Evolutionary conservation across 2,113 vertebrate genomes (phyloP), one percentile per base, ranked within the genome.

Genomic region (Lepisosteus oculatus): DNA sequence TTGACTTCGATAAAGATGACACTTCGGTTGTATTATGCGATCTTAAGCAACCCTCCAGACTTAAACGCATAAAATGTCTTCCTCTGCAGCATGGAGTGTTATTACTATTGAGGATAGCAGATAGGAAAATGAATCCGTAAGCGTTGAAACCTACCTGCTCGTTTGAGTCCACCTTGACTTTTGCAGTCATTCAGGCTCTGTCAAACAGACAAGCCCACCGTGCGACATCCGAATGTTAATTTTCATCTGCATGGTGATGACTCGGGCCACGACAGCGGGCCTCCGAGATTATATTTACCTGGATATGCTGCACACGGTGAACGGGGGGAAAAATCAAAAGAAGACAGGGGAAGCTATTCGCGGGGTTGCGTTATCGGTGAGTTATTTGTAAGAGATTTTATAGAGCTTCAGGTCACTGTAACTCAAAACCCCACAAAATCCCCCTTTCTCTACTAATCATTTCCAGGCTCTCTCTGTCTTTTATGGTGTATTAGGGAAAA

Each of bases 341-440:
- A 59, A 6, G 59, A 72, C 45, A 43, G 42, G 41, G 42, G 11
- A 59, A 29, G 15, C 55, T 69, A 64, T 55, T 55, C 51, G 14
- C 41, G 17, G 44, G 6, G 56, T 14, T 67, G 57, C 65, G 43
- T 43, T 71, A 76, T 62, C 74, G 42, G 47, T 45, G 68, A 59
- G 72, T 41, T 66, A 71, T 73, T 77, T 74, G 73, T 29, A 65
- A 62, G 62, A 13, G 41, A 61, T 54, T 77, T 69, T 61, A 74
- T 63, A 56, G 57, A 55, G 65, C 54, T 67, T 74, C 51, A 62
- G 66, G 68, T n/a, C 67, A 65, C 43, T 57, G 61, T 61, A 73
- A 75, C 68, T 63, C 15, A 78, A 78, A 67, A 68, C 65, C 70
- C 29, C 45, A 64, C 67, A 71, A 71, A 76, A 63, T 68, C 61